Evolutionary conservation across 1,140 invertebrate genomes (phyloP), one percentile per base, ranked within the genome.

Genomic region (Carposina sasakii): DNA sequence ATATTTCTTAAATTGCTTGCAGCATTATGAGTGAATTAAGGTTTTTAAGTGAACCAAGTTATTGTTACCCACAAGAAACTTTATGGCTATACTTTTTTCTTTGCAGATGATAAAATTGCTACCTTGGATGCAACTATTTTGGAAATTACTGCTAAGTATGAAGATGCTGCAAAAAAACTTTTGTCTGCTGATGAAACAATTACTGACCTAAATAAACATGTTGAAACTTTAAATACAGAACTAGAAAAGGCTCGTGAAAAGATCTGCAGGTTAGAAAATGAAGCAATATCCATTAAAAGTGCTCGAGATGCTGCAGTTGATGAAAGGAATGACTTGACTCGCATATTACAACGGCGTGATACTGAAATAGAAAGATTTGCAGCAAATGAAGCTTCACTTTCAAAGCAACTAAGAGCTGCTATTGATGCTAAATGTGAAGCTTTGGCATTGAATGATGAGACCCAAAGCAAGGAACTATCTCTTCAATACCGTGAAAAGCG

Each of bases 381-480:
- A 41, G 78, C 86, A 5, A 92, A 91, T 71, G 62, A 92, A 49
- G 71, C 81, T n/a, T 86, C 87, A 2, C 73, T 92, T 23, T 86
- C 89, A 9, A 85, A 88, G 59, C 92, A 94, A 69, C 68, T 95
- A 16, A 88, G 90, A 63, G 58, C 77, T 39, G 91, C 92, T 26
- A 88, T 93, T 48, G 83, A 89, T 53, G 88, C 91, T 3, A 96
- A 96, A 85, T 95, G 92, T 85, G 92, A 94, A 84, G 93, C 94
- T 4, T 71, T 96, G 19, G 88, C 90, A 13, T 88, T 92, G 39
- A 87, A 91, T 41, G 93, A 96, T 81, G 95, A 96, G 85, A 85
- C 95, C 15, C 88, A 91, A 57, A 92, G 91, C 55, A 90, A 91
- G 63, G 92, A 96, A 81, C 83, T 94, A 17, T 88, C 90, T 8